Evolutionary conservation across 2,797 vertebrate species (phyloP).

Genomic region (Anniella stebbinsi): DNA sequence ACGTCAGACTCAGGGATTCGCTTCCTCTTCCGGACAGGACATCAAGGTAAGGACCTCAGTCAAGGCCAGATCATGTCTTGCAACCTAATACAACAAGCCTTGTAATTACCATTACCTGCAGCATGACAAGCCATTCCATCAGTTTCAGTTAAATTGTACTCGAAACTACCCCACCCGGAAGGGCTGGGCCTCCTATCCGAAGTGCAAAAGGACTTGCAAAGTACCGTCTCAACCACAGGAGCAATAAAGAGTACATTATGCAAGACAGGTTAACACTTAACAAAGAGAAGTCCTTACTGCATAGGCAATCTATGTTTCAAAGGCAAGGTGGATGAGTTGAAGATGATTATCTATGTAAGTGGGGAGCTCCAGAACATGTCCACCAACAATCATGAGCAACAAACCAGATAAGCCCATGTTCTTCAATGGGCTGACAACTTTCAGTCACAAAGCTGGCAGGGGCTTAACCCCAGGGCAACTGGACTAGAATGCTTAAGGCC

Average conservation of each 20-base stretch:
- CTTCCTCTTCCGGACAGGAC: not conserved
- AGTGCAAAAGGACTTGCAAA: not conserved
- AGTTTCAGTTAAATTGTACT: slow-evolving; percentile 66
- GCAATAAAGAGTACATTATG: not conserved
- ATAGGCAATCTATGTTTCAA: not conserved
- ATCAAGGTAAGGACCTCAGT: not conserved
- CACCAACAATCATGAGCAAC: not conserved
- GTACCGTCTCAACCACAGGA: not conserved
- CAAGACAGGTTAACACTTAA: not conserved
- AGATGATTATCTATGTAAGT: not conserved
- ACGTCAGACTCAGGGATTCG: not conserved
- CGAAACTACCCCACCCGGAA: slow-evolving; percentile 73
- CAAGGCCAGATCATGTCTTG: slow-evolving; percentile 24
- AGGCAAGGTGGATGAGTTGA: not conserved
- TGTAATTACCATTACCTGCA: slow-evolving; percentile 65
- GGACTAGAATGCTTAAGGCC: not conserved
- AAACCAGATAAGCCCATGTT: not conserved
- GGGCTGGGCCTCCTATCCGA: slow-evolving; percentile 32
- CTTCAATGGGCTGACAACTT: not conserved
- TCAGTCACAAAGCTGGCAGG: not conserved
- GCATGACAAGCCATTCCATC: slow-evolving; percentile 25
- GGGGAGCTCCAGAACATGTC: not conserved
- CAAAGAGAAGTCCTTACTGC: not conserved
- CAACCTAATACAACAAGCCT: slow-evolving; percentile 44
- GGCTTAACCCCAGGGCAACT: no score